phyloP scores from a whole-genome alignment of 2,797 vertebrate species.

The Cyclura pinguis region DNA sequence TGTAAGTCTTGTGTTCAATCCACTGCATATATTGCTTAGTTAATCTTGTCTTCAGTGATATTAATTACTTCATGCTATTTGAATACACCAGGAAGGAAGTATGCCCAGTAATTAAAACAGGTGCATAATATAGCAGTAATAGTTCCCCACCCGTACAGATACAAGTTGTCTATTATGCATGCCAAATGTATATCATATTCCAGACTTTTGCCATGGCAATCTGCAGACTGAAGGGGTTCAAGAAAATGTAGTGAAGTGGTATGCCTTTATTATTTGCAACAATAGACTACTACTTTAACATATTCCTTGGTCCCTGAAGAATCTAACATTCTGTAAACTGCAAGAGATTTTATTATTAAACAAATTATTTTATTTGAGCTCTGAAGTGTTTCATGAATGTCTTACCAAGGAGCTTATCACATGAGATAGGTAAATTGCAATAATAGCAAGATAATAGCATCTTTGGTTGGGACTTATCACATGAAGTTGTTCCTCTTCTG shows the following conservation, averaged over 20 bases:
- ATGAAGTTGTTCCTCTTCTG: too few species aligned
- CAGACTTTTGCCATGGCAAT: neutral
- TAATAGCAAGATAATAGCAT: too few species aligned
- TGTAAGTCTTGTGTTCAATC: neutral
- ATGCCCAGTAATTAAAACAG: slow-evolving; percentile 16
- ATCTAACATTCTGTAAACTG: too few species aligned
- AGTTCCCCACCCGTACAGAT: neutral
- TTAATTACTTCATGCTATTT: slow-evolving; percentile 22
- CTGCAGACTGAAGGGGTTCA: neutral
- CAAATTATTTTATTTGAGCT: neutral
- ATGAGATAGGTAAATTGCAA: too few species aligned
- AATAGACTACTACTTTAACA: too few species aligned
- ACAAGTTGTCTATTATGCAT: neutral
- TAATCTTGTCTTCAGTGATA: slow-evolving; percentile 16
- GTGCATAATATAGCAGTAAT: slow-evolving; percentile 15
- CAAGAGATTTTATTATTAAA: neutral
- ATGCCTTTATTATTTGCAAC: neutral
- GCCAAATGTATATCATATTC: neutral
- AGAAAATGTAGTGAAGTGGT: neutral
- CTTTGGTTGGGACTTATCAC: too few species aligned
- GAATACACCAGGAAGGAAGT: slow-evolving; percentile 17
- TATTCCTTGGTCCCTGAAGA: too few species aligned
- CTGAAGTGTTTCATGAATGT: neutral
- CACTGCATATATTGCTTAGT: slow-evolving; percentile 13
- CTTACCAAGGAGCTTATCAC: neutral